These are phyloP conservation scores for Diadema setosum DNA, from an alignment of 35 echinoderm and acorn worm genomes.

Conservation along the genomic window DNA sequence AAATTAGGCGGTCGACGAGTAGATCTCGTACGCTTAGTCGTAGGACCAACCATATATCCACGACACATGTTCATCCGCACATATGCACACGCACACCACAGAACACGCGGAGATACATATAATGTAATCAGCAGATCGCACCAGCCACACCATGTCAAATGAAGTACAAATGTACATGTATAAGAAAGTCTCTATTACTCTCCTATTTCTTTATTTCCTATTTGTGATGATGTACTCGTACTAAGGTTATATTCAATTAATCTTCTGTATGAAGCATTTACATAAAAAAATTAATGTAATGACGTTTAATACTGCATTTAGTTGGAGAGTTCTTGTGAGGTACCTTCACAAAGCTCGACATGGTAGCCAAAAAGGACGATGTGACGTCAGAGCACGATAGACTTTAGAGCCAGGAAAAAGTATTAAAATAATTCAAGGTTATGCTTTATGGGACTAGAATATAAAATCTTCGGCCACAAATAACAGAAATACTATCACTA, in stretches of 20 bases:
- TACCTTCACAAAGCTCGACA: slow-evolving; percentile 50
- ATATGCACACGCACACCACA: too few species aligned
- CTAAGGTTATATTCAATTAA: background rate
- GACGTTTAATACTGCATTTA: too few species aligned
- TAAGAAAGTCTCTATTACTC: background rate
- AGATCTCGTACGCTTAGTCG: too few species aligned
- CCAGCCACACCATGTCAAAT: background rate
- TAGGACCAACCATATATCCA: too few species aligned
- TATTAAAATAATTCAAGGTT: background rate
- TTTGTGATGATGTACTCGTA: background rate
- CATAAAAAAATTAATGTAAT: background rate
- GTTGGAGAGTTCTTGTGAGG: background rate
- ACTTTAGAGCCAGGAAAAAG: background rate
- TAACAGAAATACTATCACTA: too few species aligned
- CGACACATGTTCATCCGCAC: too few species aligned
- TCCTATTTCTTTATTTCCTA: background rate
- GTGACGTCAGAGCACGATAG: background rate
- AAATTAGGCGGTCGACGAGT: too few species aligned
- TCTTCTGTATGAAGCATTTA: background rate
- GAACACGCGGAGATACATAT: too few species aligned
- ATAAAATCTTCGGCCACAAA: too few species aligned
- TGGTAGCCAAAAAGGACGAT: slow-evolving; percentile 41
- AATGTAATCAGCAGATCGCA: too few species aligned
- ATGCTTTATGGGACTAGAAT: background rate
- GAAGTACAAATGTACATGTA: background rate